Percentiles rank a stretch among this genome's conserved stretches.
Conservation (phyloP, 2,888 invertebrate genomes). For the Drosophila silvestris region DNA sequence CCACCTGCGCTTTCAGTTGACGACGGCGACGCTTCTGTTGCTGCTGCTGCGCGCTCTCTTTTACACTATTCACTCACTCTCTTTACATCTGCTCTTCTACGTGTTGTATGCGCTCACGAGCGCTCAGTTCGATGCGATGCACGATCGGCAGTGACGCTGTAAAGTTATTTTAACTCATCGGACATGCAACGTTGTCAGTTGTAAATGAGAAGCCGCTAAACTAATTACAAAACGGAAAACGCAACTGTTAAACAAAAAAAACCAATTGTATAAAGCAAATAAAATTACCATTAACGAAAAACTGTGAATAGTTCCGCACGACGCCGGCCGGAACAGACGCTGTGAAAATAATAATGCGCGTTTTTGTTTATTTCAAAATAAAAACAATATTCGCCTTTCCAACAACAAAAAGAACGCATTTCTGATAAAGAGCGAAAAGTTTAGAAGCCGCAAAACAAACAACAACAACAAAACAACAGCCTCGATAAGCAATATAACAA, state of each 20-base stretch:
- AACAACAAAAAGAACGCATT: constrained; percentile 82
- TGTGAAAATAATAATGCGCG: constrained; percentile 65
- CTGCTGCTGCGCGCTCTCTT: constrained; percentile 25
- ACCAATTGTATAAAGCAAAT: not conserved
- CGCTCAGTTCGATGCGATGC: constrained; percentile 52
- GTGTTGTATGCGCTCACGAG: constrained; percentile 5
- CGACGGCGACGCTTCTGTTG: constrained; percentile 8
- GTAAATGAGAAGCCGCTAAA: constrained; percentile 52
- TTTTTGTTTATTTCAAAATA: constrained; percentile 78
- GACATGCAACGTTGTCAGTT: constrained; percentile 63
- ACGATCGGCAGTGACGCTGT: constrained; percentile 35
- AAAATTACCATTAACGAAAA: constrained; percentile 24
- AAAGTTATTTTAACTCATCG: constrained; percentile 55
- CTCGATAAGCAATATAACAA: constrained; percentile 26
- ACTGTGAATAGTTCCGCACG: constrained; percentile 41
- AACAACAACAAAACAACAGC: constrained; percentile 29
- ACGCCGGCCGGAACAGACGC: constrained; percentile 43
- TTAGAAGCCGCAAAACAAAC: constrained; percentile 9
- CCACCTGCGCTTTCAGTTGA: constrained; percentile 45
- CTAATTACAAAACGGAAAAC: constrained; percentile 39
- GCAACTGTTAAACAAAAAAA: not conserved
- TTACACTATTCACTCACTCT: constrained; percentile 20
- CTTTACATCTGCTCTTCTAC: constrained; percentile 39
- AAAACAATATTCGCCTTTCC: constrained; percentile 81
- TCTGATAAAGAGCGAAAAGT: constrained; percentile 53